These are phyloP conservation scores for Listrodromus nycthemerus DNA, from an alignment of 2,888 invertebrate genomes.

Conservation along the genomic window DNA sequence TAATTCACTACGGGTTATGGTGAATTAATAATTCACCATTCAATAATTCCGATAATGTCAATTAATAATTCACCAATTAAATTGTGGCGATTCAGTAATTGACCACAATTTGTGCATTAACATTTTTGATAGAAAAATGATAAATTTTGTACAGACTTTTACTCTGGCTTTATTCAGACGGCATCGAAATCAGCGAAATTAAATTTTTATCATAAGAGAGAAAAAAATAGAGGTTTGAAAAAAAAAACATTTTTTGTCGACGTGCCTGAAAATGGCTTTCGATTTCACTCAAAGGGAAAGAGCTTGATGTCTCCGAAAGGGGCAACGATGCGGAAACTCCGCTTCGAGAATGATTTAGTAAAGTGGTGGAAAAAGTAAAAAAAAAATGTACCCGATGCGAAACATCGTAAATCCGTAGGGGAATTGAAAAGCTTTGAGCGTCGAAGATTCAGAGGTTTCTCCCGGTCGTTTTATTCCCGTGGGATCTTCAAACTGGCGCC, in stretches of 20 bases:
- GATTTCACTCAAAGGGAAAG: background rate
- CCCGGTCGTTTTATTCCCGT: conserved; percentile 7
- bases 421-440: conserved; percentile 41
- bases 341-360: conserved; percentile 2
- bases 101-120: too few relatives aligned
- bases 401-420: conserved; percentile 36
- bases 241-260: background rate
- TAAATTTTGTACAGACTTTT: background rate
- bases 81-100: too few relatives aligned
- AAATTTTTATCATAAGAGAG: too few relatives aligned
- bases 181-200: background rate
- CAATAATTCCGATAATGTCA: too few relatives aligned
- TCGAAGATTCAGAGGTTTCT: conserved; percentile 30
- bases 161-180: background rate
- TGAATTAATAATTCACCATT: too few relatives aligned
- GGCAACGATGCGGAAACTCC: conserved; percentile 13
- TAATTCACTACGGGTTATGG: too few relatives aligned
- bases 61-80: too few relatives aligned
- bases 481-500: background rate
- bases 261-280: background rate
- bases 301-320: background rate
- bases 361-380: conserved; percentile 1
- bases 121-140: too few relatives aligned
- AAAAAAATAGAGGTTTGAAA: background rate
- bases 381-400: background rate